Evolutionary conservation across 2,888 invertebrate species (phyloP).

Genomic region (Sarcophaga rosellei): DNA sequence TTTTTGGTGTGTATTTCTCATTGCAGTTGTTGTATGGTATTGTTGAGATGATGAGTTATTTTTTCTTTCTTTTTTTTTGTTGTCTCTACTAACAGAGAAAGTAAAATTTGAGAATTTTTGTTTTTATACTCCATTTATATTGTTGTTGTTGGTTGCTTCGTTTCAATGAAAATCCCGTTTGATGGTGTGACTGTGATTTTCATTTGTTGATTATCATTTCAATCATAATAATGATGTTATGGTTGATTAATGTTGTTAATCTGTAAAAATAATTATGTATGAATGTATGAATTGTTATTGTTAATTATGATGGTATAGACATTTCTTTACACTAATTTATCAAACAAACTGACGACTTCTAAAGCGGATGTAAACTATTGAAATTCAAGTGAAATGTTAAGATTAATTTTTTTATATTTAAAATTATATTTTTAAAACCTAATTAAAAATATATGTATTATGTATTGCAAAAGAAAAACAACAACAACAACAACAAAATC

Average conservation of each 20-base stretch:
- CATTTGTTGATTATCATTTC: neutral
- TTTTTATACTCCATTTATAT: neutral
- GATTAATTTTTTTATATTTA: too few relatives aligned
- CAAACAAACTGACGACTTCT: neutral
- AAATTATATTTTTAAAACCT: too few relatives aligned
- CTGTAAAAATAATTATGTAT: neutral
- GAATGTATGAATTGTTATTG: neutral
- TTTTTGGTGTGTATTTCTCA: conserved; percentile 46
- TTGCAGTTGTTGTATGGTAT: conserved; percentile 20
- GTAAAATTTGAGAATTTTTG: conserved; percentile 60
- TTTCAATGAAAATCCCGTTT: neutral
- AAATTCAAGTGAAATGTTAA: neutral
- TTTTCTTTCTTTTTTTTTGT: neutral
- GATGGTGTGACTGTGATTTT: neutral
- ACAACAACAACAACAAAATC: conserved; percentile 7
- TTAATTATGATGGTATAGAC: too few relatives aligned
- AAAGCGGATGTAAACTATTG: neutral
- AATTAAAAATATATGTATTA: too few relatives aligned
- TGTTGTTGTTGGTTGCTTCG: neutral
- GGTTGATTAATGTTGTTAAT: neutral
- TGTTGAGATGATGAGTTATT: too few relatives aligned
- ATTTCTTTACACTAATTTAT: conserved; percentile 20
- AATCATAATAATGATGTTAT: neutral
- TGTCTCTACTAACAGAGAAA: conserved; percentile 47
- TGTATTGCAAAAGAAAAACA: too few relatives aligned